Percentiles rank a stretch among this genome's conserved stretches.
phyloP scores from a whole-genome alignment of 2,113 vertebrate genomes.

The Seriola aureovittata region DNA sequence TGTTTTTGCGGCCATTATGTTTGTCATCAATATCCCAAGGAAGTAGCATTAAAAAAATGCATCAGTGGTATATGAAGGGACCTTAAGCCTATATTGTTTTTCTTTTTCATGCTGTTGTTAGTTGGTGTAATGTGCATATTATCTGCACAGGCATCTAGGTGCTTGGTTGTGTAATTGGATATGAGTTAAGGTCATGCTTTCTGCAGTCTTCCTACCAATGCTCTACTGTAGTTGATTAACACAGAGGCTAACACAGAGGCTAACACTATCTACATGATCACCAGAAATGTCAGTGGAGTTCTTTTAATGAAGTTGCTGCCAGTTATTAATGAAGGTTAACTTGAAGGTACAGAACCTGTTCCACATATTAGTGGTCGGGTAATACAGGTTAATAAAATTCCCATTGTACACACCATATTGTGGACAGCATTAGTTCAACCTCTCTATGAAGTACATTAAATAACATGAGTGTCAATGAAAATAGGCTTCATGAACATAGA shows the following conservation, averaged over 20 bases:
- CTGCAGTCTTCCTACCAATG: background rate
- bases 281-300: conserved; percentile 14
- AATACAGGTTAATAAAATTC: conserved; percentile 9
- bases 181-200: conserved; percentile 2
- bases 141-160: background rate
- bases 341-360: conserved; percentile 11
- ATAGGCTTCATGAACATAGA: conserved; percentile 17
- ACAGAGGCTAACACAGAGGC: conserved; percentile 11
- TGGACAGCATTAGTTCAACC: background rate
- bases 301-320: conserved; percentile 10
- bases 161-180: background rate
- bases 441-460: conserved; percentile 40
- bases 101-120: too few relatives aligned
- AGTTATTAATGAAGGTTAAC: conserved; percentile 21
- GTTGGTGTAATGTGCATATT: background rate
- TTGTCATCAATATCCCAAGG: too few relatives aligned
- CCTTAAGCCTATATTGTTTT: too few relatives aligned
- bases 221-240: background rate
- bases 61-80: too few relatives aligned
- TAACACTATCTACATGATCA: background rate
- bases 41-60: too few relatives aligned
- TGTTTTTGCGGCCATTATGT: too few relatives aligned
- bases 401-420: background rate
- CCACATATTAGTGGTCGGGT: conserved; percentile 19
- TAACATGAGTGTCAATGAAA: conserved; percentile 12